A percentile compares a stretch with the other conserved stretches of the same genome.
These are phyloP conservation scores for Hippopotamus amphibius DNA, from an alignment of 2,113 vertebrate species.

Conservation along the genomic window DNA sequence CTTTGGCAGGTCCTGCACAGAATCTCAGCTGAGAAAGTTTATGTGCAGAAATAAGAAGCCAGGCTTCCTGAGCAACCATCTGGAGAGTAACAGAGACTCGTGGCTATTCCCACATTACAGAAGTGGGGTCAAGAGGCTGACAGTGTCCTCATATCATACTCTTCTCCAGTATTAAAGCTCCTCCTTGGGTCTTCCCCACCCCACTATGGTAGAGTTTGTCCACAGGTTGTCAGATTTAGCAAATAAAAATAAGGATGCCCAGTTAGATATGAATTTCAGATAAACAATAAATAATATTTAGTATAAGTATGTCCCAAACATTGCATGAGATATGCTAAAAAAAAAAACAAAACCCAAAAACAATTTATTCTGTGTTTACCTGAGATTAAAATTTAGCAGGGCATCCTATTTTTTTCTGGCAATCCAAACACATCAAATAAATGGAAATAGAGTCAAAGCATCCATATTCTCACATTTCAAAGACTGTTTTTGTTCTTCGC, in stretches of 20 bases:
- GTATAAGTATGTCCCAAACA: neutral
- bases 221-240: neutral
- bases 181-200: neutral
- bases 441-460: neutral
- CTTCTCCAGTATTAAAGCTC: neutral
- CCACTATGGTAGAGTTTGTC: neutral
- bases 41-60: neutral
- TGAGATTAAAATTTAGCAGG: constrained; percentile 17
- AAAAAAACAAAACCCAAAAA: neutral
- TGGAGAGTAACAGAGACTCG: neutral
- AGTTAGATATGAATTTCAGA: neutral
- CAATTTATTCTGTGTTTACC: neutral
- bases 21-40: neutral
- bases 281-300: neutral
- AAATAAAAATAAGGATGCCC: neutral
- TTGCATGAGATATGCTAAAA: neutral
- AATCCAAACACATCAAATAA: neutral
- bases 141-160: neutral
- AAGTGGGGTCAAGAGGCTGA: neutral
- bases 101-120: neutral
- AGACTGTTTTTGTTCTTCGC: neutral
- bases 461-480: neutral
- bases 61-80: neutral
- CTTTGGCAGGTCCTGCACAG: neutral
- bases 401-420: neutral